Evolutionary conservation across 2,797 vertebrate genomes (phyloP).

Genomic region (Florisuga fusca): DNA sequence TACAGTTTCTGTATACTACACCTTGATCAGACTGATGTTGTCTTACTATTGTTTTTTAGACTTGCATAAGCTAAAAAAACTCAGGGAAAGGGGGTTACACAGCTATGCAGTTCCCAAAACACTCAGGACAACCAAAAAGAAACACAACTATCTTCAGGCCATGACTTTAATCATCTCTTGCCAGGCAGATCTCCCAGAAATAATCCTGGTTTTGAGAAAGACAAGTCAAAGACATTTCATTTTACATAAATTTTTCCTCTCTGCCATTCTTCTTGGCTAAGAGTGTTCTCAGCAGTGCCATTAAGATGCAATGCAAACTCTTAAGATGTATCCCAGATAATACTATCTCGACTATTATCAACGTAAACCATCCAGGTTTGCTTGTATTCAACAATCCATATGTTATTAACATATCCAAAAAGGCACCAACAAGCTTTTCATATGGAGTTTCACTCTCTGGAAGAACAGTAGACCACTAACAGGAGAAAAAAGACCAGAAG

Average conservation of each 20-base stretch:
- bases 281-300: neutral
- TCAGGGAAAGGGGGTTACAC: neutral
- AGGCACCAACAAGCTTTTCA: neutral
- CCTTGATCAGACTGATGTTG: neutral
- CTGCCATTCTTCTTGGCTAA: neutral
- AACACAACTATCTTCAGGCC: neutral
- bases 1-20: neutral
- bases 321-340: neutral
- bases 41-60: neutral
- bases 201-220: neutral
- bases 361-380: fast-evolving
- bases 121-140: neutral
- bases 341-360: neutral
- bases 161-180: neutral
- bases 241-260: neutral
- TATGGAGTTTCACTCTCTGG: neutral
- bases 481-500: neutral
- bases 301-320: neutral
- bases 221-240: neutral
- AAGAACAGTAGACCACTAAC: neutral
- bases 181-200: neutral
- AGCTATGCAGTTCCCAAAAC: neutral
- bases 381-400: neutral
- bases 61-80: neutral
- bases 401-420: neutral